Conservation (phyloP, 2,113 vertebrate species). For the Andinoacara biseriatus region DNA sequence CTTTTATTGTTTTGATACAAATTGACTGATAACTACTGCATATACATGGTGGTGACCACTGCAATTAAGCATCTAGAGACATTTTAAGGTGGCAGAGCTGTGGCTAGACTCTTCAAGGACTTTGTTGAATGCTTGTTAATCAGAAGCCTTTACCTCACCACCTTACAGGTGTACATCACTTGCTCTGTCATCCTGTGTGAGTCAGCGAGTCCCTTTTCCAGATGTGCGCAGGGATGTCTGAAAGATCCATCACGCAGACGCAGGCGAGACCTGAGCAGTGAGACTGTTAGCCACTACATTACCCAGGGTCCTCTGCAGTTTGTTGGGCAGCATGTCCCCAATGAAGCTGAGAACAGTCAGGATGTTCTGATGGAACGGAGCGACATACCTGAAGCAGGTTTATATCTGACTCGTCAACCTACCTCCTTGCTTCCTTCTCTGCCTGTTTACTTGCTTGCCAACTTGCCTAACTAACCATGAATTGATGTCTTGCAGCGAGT, state of each 20-base stretch:
- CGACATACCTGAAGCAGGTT: background rate
- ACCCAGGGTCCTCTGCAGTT: constrained; percentile 77
- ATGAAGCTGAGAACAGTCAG: background rate
- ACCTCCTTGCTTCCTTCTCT: background rate
- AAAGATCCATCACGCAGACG: constrained; percentile 32
- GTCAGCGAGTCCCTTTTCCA: constrained; percentile 54
- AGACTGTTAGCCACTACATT: constrained; percentile 71
- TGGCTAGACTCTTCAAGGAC: background rate
- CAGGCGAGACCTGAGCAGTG: constrained; percentile 43
- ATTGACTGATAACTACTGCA: background rate
- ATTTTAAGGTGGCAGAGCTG: background rate
- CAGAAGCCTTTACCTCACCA: background rate
- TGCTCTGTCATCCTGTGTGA: constrained; percentile 77
- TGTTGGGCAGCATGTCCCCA: background rate
- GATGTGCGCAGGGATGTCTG: constrained; percentile 78
- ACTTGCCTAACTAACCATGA: background rate
- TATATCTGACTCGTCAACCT: background rate
- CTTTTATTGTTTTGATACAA: background rate
- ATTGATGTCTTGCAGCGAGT: constrained; percentile 19
- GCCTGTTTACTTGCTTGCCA: background rate
- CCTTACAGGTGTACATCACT: constrained; percentile 64
- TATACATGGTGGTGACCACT: background rate
- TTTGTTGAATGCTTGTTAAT: background rate
- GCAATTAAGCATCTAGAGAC: background rate
- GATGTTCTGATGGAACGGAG: background rate